Evolutionary conservation across 2,888 invertebrate species (phyloP).

Genomic region (Drosophila phalerata): DNA sequence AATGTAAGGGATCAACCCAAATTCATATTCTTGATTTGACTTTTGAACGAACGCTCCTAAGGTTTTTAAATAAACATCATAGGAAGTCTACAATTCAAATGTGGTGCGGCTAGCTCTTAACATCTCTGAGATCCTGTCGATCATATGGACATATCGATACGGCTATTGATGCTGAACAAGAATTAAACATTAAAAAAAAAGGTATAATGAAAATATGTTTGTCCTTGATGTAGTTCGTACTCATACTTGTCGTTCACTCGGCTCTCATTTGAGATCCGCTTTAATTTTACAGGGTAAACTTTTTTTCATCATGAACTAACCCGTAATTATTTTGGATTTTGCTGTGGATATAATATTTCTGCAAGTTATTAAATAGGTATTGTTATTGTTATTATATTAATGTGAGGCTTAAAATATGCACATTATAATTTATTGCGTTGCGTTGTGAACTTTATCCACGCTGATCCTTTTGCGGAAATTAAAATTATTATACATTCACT

Average conservation of each 20-base stretch:
- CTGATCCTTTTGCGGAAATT: constrained; percentile 72
- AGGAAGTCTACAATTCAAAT: too few relatives aligned
- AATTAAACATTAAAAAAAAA: too few relatives aligned
- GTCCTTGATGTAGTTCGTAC: too few relatives aligned
- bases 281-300: constrained; percentile 9
- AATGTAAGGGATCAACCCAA: too few relatives aligned
- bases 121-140: too few relatives aligned
- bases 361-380: constrained; percentile 38
- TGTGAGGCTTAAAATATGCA: constrained; percentile 58
- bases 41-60: too few relatives aligned
- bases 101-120: too few relatives aligned
- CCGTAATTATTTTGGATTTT: constrained; percentile 36
- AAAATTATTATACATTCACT: constrained; percentile 44
- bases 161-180: too few relatives aligned
- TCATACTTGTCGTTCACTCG: not conserved
- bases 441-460: constrained; percentile 46
- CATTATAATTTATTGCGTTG: constrained; percentile 64
- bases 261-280: not conserved
- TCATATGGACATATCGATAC: too few relatives aligned
- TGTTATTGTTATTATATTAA: constrained; percentile 15
- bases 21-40: too few relatives aligned
- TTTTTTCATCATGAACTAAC: not conserved
- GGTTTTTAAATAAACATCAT: too few relatives aligned
- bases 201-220: too few relatives aligned
- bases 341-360: constrained; percentile 27